A percentile compares a stretch with the other conserved stretches of the same genome.
Evolutionary conservation across 30 jellyfish, hydroid and myxozoan genomes (phyloP).

Genomic region (Turritopsis dohrnii): DNA sequence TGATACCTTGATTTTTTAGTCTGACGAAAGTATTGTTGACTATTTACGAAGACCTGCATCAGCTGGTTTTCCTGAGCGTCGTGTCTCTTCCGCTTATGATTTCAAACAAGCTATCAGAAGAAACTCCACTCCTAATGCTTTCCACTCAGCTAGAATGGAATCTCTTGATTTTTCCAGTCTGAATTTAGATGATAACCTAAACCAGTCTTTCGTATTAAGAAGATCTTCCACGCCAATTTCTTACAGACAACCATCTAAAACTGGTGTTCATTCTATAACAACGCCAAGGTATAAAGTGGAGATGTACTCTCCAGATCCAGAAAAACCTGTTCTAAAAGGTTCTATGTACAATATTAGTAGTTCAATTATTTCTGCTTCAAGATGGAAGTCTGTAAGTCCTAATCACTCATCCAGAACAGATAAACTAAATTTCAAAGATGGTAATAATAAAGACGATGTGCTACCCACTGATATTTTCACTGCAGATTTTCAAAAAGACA

Average conservation of each 20-base stretch:
- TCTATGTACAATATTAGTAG: constrained; percentile 1
- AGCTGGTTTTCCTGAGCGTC: background rate
- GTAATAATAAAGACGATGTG: background rate
- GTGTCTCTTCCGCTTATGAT: background rate
- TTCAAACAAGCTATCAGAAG: background rate
- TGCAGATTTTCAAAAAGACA: background rate
- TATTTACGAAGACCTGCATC: background rate
- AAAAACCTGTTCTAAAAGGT: background rate
- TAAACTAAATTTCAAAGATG: too few relatives aligned
- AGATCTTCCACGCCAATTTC: background rate
- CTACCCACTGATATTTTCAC: too few relatives aligned
- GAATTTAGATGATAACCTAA: background rate
- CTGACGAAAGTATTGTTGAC: background rate
- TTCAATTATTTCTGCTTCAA: background rate
- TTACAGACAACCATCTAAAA: background rate
- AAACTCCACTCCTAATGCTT: background rate
- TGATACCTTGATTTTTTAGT: background rate
- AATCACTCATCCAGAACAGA: too few relatives aligned
- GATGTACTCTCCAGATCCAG: constrained; percentile 24
- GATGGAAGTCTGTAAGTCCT: background rate
- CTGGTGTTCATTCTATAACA: background rate
- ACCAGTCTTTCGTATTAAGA: background rate
- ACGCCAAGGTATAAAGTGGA: constrained; percentile 18
- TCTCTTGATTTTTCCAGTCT: background rate
- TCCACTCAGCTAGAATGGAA: background rate